Conservation (phyloP, 2,888 invertebrate genomes). For the Tenthredo mesomela region DNA sequence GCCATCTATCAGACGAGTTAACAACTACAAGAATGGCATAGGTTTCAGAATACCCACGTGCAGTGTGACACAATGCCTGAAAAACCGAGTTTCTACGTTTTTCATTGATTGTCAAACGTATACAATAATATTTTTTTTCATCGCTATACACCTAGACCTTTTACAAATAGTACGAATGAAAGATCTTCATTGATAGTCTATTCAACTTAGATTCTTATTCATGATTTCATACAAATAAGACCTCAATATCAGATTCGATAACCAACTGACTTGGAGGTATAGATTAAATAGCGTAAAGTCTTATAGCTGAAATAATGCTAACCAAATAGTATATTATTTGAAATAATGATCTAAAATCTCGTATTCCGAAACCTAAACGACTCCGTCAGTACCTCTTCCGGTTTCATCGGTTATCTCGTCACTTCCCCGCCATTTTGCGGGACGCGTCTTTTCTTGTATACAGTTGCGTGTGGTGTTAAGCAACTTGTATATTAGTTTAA, state of each 20-base stretch:
- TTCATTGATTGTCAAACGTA: background rate
- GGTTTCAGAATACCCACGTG: background rate
- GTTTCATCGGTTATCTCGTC: constrained; percentile 30
- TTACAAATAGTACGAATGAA: background rate
- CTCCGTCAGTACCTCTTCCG: constrained; percentile 43
- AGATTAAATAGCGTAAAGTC: background rate
- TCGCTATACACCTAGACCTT: background rate
- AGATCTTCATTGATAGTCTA: background rate
- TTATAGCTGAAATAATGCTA: background rate
- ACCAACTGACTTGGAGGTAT: background rate
- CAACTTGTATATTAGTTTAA: background rate
- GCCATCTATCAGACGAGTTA: background rate
- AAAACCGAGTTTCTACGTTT: background rate
- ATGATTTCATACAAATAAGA: background rate
- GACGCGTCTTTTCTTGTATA: constrained; percentile 49
- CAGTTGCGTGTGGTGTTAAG: background rate
- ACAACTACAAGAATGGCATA: background rate
- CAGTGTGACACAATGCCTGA: background rate
- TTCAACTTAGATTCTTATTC: background rate
- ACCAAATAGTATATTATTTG: background rate
- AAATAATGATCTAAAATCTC: background rate
- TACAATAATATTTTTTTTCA: background rate
- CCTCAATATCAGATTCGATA: background rate
- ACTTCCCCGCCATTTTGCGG: constrained; percentile 50
- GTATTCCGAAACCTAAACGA: background rate